Conservation (phyloP, 2,113 vertebrate species). For the Atherinomorus stipes region DNA sequence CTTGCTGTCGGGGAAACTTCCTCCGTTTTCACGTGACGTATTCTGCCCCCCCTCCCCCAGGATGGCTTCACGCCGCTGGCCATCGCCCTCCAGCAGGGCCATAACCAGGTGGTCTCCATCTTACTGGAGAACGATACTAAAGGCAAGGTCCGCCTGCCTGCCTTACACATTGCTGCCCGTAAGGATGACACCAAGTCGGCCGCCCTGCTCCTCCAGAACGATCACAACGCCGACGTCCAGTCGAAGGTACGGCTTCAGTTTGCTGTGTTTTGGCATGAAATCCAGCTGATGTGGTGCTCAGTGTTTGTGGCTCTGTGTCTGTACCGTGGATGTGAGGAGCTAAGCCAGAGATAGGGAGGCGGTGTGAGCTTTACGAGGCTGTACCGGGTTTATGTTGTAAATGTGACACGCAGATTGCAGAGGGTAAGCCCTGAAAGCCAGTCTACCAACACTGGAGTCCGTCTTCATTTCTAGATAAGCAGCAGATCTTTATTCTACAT, state of each 20-base stretch:
- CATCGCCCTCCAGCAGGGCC: constrained; percentile 96
- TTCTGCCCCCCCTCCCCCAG: constrained; percentile 65
- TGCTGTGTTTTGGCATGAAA: constrained; percentile 3
- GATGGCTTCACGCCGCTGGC: constrained; percentile 98
- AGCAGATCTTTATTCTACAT: constrained; percentile 13
- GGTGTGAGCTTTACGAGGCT: neutral
- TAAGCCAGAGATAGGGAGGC: neutral
- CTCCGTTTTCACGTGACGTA: neutral
- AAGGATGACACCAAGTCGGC: constrained; percentile 99
- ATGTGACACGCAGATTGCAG: neutral
- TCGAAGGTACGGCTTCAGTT: constrained; percentile 89
- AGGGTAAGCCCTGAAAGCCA: neutral
- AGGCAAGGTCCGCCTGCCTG: constrained; percentile 95
- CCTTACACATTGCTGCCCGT: constrained; percentile 95
- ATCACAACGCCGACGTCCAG: constrained; percentile 97
- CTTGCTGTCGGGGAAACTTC: too few relatives aligned
- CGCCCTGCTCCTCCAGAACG: constrained; percentile 94
- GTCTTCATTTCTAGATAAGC: neutral
- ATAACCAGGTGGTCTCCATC: constrained; percentile 97
- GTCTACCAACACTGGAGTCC: constrained; percentile 1
- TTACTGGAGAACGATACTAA: constrained; percentile 98
- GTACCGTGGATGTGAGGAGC: neutral
- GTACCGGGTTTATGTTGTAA: too few relatives aligned
- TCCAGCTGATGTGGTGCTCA: constrained; percentile 12
- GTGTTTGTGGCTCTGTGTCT: constrained; percentile 20